Evolutionary conservation across 2,888 invertebrate species (phyloP).

Genomic region (Mimachlamys varia): DNA sequence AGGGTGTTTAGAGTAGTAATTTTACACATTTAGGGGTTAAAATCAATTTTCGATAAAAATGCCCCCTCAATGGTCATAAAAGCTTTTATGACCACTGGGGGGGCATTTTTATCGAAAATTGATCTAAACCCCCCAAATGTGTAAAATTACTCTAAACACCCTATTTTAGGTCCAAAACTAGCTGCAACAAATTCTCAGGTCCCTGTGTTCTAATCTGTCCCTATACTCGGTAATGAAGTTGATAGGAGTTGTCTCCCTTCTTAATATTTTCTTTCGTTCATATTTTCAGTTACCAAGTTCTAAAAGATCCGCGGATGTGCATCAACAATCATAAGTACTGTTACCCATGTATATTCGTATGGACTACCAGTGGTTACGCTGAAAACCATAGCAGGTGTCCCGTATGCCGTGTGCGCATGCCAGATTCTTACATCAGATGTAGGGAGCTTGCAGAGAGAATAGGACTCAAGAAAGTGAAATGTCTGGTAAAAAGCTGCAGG

Average conservation of each 20-base stretch:
- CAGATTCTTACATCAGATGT: slow-evolving; percentile 68
- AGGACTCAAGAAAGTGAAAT: slow-evolving; percentile 70
- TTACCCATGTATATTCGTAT: slow-evolving; percentile 77
- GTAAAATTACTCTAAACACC: too few species aligned
- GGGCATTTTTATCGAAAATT: too few species aligned
- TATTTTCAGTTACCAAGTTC: slow-evolving; percentile 76
- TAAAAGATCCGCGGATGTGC: slow-evolving; percentile 76
- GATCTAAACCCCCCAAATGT: too few species aligned
- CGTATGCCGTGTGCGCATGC: slow-evolving; percentile 72
- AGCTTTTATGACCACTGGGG: too few species aligned
- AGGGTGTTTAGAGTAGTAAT: too few species aligned
- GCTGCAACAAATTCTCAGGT: too few species aligned
- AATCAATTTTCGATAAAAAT: too few species aligned
- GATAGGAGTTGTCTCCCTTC: background rate
- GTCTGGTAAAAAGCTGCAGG: slow-evolving; percentile 71
- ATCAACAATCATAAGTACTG: slow-evolving; percentile 78
- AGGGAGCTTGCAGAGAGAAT: slow-evolving; percentile 68
- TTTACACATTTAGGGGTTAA: too few species aligned
- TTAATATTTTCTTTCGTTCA: background rate
- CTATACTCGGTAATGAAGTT: too few species aligned
- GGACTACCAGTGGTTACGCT: slow-evolving; percentile 77
- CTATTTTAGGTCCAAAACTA: too few species aligned
- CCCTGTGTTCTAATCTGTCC: too few species aligned
- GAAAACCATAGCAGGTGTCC: slow-evolving; percentile 77
- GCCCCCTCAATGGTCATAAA: too few species aligned